Conservation (phyloP, 2,888 invertebrate species). For the Pseudolycoriella hygida region DNA sequence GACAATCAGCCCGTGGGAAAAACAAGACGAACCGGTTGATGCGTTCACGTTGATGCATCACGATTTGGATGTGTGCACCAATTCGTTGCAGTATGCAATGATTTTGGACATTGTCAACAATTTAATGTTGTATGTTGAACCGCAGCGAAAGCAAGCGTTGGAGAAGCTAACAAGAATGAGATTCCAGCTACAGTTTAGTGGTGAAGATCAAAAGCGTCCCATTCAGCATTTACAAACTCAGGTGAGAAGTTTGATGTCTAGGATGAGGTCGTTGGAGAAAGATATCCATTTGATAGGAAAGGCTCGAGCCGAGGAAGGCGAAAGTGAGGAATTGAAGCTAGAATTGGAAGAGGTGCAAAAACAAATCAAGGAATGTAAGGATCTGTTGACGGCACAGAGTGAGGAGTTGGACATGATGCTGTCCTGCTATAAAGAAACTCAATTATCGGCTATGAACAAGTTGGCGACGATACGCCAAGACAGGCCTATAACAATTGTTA, state of each 20-base stretch:
- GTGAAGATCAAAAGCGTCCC: constrained; percentile 80
- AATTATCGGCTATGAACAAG: constrained; percentile 38
- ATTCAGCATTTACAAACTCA: constrained; percentile 83
- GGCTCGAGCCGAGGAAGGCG: constrained; percentile 51
- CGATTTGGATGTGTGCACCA: constrained; percentile 94
- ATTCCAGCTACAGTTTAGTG: constrained; percentile 83
- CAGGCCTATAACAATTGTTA: constrained; percentile 57
- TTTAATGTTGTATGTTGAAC: constrained; percentile 88
- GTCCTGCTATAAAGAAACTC: constrained; percentile 74
- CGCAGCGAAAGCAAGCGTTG: constrained; percentile 77
- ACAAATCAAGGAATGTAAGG: constrained; percentile 76
- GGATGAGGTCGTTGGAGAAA: constrained; percentile 70
- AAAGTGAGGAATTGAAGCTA: constrained; percentile 37
- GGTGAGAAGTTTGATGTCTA: constrained; percentile 53
- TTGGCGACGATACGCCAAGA: constrained; percentile 46
- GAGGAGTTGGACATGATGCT: constrained; percentile 93
- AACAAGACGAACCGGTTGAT: constrained; percentile 77
- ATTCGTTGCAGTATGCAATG: constrained; percentile 89
- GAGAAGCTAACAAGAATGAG: constrained; percentile 77
- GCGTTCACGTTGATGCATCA: constrained; percentile 97
- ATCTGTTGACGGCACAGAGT: constrained; percentile 66
- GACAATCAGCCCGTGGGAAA: constrained; percentile 57
- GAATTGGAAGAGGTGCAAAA: constrained; percentile 50
- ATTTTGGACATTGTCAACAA: constrained; percentile 96
- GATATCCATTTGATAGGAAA: constrained; percentile 76